These are phyloP conservation scores for Mechanitis mazaeus DNA, from an alignment of 2,888 invertebrate species.

Conservation along the genomic window DNA sequence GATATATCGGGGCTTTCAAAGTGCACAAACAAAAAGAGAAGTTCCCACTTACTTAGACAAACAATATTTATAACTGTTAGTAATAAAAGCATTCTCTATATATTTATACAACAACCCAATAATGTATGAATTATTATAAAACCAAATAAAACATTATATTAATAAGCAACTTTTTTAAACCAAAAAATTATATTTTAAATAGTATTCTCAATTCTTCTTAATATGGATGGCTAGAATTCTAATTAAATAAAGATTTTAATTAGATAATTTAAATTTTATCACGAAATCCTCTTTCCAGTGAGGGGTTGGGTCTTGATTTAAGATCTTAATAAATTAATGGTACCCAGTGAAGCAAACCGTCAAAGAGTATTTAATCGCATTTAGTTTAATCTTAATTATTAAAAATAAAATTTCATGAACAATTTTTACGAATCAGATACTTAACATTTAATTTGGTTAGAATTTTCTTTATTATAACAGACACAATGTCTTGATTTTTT, in stretches of 20 bases:
- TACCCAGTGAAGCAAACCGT: conserved; percentile 6
- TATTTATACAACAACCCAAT: neutral
- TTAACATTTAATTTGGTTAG: no score
- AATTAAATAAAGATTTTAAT: conserved; percentile 34
- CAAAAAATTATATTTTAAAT: neutral
- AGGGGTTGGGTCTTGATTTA: conserved; percentile 28
- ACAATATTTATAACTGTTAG: neutral
- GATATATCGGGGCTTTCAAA: neutral
- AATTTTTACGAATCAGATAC: neutral
- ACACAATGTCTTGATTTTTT: no score
- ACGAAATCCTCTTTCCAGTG: conserved; percentile 26
- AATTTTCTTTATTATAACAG: no score
- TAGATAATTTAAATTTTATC: conserved; percentile 32
- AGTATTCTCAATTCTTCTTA: no score
- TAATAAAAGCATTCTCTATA: neutral
- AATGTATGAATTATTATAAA: neutral
- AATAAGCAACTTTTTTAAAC: neutral
- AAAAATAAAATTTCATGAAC: neutral
- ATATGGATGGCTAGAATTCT: conserved; percentile 11
- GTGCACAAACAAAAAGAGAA: neutral
- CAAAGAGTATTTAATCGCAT: conserved; percentile 1
- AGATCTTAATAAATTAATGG: conserved; percentile 35
- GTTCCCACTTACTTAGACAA: conserved; percentile 2
- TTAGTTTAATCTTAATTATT: conserved; percentile 4
- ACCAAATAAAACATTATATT: neutral